Percentiles rank a stretch among this genome's conserved stretches.
These are phyloP conservation scores for Protonibea diacanthus DNA, from an alignment of 2,797 vertebrate species.

Conservation along the genomic window DNA sequence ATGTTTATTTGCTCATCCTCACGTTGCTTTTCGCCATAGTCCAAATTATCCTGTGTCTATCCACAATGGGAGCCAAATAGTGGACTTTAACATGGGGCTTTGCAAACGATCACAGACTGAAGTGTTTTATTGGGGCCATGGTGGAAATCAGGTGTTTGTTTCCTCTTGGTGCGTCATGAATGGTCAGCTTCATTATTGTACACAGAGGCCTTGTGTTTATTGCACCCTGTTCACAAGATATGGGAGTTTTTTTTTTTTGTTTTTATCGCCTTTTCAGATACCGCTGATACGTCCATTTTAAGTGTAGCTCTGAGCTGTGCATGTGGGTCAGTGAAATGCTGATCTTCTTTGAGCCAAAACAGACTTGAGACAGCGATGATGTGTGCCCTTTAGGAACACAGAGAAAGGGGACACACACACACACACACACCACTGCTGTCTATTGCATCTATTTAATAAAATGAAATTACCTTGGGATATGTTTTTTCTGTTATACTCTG, in stretches of 20 bases:
- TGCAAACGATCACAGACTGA: constrained; percentile 89
- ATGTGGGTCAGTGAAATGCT: constrained; percentile 77
- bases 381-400: constrained; percentile 59
- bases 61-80: constrained; percentile 93
- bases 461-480: constrained; percentile 62
- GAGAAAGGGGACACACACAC: not conserved
- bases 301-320: constrained; percentile 65
- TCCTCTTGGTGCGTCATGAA: constrained; percentile 15
- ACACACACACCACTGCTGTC: constrained; percentile 6
- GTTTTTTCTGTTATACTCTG: constrained; percentile 25
- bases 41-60: constrained; percentile 96
- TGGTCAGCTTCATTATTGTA: constrained; percentile 24
- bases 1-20: constrained; percentile 95
- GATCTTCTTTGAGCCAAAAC: constrained; percentile 67
- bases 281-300: constrained; percentile 65
- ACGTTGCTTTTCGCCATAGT: constrained; percentile 97
- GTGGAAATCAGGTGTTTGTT: constrained; percentile 26
- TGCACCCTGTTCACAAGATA: constrained; percentile 30
- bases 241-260: constrained; percentile 34
- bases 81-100: constrained; percentile 96
- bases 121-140: constrained; percentile 13
- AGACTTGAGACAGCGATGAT: constrained; percentile 57
- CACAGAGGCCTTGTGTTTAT: constrained; percentile 45
- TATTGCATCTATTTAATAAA: constrained; percentile 55
- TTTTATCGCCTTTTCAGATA: constrained; percentile 28